phyloP scores from a whole-genome alignment of 2,888 invertebrate genomes.

The Ectropis crepuscularia region DNA sequence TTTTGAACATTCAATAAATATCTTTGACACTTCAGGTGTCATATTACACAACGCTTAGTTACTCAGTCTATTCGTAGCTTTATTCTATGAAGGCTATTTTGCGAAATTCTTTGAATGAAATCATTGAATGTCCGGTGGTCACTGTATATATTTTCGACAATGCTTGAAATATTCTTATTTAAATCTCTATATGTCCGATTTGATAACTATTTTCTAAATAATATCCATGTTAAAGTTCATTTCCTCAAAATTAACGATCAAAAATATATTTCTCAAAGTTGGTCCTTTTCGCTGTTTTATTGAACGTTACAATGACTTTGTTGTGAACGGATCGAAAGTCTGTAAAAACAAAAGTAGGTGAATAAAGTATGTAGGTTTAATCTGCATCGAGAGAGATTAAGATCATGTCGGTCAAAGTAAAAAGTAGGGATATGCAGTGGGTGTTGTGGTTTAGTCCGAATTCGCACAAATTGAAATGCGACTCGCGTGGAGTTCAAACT shows the following conservation, averaged over 20 bases:
- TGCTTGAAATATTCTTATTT: background rate
- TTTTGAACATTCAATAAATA: conserved; percentile 24
- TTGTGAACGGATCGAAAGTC: background rate
- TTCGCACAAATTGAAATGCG: conserved; percentile 57
- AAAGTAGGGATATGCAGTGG: conserved; percentile 48
- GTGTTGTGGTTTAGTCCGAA: conserved; percentile 54
- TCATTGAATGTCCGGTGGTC: conserved; percentile 13
- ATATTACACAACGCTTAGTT: conserved; percentile 11
- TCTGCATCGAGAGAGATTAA: conserved; percentile 47
- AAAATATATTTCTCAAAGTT: no score
- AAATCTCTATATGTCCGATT: no score
- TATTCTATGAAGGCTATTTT: conserved; percentile 15
- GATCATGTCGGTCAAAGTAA: conserved; percentile 58
- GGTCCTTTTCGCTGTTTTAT: background rate
- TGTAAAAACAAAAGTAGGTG: conserved; percentile 5
- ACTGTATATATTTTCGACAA: conserved; percentile 1
- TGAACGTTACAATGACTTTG: background rate
- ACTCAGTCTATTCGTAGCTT: conserved; percentile 4
- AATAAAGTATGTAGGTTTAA: conserved; percentile 5
- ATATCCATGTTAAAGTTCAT: background rate
- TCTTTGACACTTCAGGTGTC: conserved; percentile 5
- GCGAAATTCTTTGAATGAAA: conserved; percentile 14
- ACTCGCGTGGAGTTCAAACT: conserved; percentile 59
- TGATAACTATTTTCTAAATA: background rate
- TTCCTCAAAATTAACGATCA: no score